phyloP scores from a whole-genome alignment of 2,888 invertebrate genomes.

The Ptilodon capucinus region DNA sequence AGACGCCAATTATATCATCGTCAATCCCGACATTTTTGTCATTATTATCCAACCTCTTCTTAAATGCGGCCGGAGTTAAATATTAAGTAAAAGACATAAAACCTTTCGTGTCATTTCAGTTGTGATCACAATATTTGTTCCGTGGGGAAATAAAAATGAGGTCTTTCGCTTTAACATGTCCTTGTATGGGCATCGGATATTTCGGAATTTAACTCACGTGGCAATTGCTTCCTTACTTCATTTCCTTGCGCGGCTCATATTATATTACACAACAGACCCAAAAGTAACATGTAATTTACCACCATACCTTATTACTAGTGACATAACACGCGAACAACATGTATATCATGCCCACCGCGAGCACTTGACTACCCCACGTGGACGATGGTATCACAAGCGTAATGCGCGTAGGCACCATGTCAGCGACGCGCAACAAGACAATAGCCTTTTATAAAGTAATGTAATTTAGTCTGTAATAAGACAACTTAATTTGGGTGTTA shows the following conservation, averaged over 20 bases:
- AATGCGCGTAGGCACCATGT: neutral
- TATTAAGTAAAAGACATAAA: no score
- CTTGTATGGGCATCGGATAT: neutral
- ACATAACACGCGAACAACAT: neutral
- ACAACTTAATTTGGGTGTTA: neutral
- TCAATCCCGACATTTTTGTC: neutral
- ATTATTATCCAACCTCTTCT: neutral
- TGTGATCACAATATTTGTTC: no score
- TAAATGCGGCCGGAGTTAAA: neutral
- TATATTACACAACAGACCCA: neutral
- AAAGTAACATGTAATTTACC: neutral
- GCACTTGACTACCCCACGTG: neutral
- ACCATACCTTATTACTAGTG: neutral
- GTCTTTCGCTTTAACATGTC: neutral
- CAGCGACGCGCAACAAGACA: neutral
- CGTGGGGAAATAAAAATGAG: neutral
- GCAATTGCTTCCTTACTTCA: neutral
- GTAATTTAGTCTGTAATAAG: neutral
- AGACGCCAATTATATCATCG: conserved; percentile 2
- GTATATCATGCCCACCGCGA: neutral
- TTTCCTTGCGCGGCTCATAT: neutral
- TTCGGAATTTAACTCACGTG: no score
- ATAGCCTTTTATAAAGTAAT: neutral
- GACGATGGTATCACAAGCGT: no score
- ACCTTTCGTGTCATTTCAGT: neutral